Base-by-base conservation (phyloP, 2,888 invertebrate species). In the Microctonus aethiopoides region DNA sequence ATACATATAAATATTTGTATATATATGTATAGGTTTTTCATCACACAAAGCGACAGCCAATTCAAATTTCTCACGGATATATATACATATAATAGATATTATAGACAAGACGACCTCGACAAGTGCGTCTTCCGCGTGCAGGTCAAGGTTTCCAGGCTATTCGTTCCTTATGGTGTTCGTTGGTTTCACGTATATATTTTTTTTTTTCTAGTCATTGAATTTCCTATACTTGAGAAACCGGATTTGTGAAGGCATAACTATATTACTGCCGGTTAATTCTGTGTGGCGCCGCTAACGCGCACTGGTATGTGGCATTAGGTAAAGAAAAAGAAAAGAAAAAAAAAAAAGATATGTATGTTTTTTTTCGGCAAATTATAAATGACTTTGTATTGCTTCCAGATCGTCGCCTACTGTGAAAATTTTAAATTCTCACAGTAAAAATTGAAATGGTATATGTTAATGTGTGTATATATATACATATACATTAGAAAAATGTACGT, bases 111-210 rank as follows among this genome's bases (percentile, higher is more conserved):
- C 41, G 61, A 61, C 61, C 61, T 41, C 36, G 61, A 26, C 61
- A 61, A 36, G 41, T 61, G 39, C 24, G 26, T 41, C 41, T 26
- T 61, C 39, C 39, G 39, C 39, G 41, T 61, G 61, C 61, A 41
- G 61, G 61, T 61, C 61, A 61, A 61, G 61, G 61, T 41, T 61
- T 56, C n/a, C 56, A 46, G 46, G 46, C 46, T 46, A 46, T 46
- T 20, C 46, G 46, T 46, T 46, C 20, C 16, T 46, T 46, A 46
- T 46, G 46, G 46, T 46, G 41, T 41, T 41, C 41, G 41, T 41
- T n/a, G 46, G 46, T 46, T 16, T 46, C 7, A 16, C 46, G 46
- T 29, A 5, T 29, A 29, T 29, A 7, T 46, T 16, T 46, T 46
- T 4, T 36, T 39, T 46, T 46, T 16, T 16, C 46, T 46, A 46